Evolutionary conservation across 1,140 invertebrate species (phyloP).

Genomic region (Calephelis virginiensis): DNA sequence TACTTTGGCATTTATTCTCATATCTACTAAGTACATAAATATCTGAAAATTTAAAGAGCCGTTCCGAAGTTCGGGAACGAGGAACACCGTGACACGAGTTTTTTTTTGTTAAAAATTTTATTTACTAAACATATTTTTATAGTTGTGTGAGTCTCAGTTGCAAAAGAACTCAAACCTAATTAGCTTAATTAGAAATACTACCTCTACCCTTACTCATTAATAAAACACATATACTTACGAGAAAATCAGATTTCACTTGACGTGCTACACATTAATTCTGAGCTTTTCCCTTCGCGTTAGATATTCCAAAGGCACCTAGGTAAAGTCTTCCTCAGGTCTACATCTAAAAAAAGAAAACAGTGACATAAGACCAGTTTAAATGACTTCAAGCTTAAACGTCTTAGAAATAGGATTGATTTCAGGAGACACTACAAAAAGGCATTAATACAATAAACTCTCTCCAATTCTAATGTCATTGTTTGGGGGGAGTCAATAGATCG

Average conservation of each 20-base stretch:
- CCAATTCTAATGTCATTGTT: constrained; percentile 57
- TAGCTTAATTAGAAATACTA: neutral
- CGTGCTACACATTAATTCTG: constrained; percentile 10
- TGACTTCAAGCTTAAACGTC: neutral
- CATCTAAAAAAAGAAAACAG: constrained; percentile 17
- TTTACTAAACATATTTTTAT: no score
- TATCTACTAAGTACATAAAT: no score
- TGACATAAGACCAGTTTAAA: constrained; percentile 9
- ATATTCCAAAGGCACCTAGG: constrained; percentile 30
- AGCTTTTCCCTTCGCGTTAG: constrained; percentile 26
- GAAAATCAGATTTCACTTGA: constrained; percentile 21
- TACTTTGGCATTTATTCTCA: no score
- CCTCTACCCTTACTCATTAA: neutral
- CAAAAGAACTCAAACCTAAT: neutral
- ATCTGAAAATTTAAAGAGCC: no score
- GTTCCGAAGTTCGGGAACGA: no score
- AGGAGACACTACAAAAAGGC: neutral
- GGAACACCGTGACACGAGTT: no score
- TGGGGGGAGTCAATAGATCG: constrained; percentile 43
- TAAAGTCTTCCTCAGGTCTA: constrained; percentile 18
- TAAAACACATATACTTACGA: constrained; percentile 3
- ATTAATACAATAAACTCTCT: constrained; percentile 44
- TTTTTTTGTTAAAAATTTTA: no score
- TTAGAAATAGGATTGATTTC: constrained; percentile 33
- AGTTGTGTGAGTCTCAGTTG: neutral